A percentile compares a stretch with the other conserved stretches of the same genome.
These are phyloP conservation scores for Austrofundulus limnaeus DNA, from an alignment of 2,113 vertebrate genomes.

Conservation along the genomic window DNA sequence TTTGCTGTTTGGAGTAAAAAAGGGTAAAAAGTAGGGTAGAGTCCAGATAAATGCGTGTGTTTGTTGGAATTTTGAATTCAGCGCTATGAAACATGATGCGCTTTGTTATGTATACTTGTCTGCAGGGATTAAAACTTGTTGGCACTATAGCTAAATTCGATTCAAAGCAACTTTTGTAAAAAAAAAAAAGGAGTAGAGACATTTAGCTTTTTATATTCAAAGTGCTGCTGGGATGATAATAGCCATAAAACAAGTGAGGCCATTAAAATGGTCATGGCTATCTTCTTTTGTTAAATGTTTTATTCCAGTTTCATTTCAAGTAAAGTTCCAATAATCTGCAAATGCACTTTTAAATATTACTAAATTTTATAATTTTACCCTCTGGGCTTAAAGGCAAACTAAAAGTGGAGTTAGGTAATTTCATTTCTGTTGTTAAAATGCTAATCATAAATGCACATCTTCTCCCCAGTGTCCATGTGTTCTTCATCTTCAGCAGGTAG, in stretches of 20 bases:
- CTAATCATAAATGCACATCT: too few relatives aligned
- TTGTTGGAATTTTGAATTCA: slow-evolving; percentile 26
- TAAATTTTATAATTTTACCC: not conserved
- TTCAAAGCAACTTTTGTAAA: not conserved
- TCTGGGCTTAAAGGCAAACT: not conserved
- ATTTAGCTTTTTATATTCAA: not conserved
- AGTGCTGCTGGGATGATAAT: not conserved
- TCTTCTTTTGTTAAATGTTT: not conserved
- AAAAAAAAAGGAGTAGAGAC: too few relatives aligned
- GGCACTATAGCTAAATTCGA: not conserved
- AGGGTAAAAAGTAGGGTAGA: slow-evolving; percentile 36
- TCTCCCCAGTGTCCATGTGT: too few relatives aligned
- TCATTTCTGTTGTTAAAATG: too few relatives aligned
- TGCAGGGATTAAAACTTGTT: not conserved
- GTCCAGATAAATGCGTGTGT: slow-evolving; percentile 5
- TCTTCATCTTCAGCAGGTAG: slow-evolving; percentile 4
- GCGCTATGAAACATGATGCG: slow-evolving; percentile 6
- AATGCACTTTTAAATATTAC: not conserved
- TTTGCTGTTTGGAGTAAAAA: slow-evolving; percentile 54
- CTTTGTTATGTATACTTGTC: not conserved
- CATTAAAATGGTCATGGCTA: not conserved
- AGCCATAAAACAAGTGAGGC: not conserved
- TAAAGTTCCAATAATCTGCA: not conserved
- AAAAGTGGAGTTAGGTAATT: not conserved
- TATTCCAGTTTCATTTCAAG: not conserved